Evolutionary conservation across 2,888 invertebrate species (phyloP).

Genomic region (Plemyria rubiginata): DNA sequence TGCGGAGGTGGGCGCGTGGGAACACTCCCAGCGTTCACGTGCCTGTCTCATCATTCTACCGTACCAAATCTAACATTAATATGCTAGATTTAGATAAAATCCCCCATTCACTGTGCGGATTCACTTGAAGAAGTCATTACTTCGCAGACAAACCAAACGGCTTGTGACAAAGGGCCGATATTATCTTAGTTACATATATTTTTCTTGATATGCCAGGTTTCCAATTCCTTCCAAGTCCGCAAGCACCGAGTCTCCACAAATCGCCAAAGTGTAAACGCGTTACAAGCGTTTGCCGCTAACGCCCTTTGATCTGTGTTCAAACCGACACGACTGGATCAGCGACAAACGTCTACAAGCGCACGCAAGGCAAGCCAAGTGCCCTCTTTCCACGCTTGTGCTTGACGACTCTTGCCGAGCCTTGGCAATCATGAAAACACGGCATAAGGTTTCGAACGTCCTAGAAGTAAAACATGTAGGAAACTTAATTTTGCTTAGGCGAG

Average conservation of each 20-base stretch:
- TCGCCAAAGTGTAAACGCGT: too few relatives aligned
- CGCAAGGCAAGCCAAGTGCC: too few relatives aligned
- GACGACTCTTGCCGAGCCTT: too few relatives aligned
- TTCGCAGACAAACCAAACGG: conserved; percentile 31
- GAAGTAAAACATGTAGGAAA: background rate
- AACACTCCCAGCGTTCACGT: conserved; percentile 83
- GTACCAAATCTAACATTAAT: conserved; percentile 80
- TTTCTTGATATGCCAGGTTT: too few relatives aligned
- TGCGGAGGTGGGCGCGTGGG: conserved; percentile 84
- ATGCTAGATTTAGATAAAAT: conserved; percentile 76
- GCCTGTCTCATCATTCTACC: conserved; percentile 72
- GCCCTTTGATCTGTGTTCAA: too few relatives aligned
- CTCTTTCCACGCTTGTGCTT: too few relatives aligned
- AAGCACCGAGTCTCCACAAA: too few relatives aligned
- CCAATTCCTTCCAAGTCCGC: too few relatives aligned
- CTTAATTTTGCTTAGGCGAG: background rate
- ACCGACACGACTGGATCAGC: too few relatives aligned
- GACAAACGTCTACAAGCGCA: too few relatives aligned
- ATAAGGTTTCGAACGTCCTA: background rate
- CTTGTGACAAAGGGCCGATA: conserved; percentile 21
- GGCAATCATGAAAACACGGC: too few relatives aligned
- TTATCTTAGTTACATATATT: conserved; percentile 6
- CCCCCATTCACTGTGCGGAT: conserved; percentile 47
- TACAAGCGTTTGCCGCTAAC: too few relatives aligned
- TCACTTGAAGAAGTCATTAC: conserved; percentile 59